Evolutionary conservation across 2,113 vertebrate genomes (phyloP), one percentile per base, ranked within the genome.

Genomic region (Bucco capensis): DNA sequence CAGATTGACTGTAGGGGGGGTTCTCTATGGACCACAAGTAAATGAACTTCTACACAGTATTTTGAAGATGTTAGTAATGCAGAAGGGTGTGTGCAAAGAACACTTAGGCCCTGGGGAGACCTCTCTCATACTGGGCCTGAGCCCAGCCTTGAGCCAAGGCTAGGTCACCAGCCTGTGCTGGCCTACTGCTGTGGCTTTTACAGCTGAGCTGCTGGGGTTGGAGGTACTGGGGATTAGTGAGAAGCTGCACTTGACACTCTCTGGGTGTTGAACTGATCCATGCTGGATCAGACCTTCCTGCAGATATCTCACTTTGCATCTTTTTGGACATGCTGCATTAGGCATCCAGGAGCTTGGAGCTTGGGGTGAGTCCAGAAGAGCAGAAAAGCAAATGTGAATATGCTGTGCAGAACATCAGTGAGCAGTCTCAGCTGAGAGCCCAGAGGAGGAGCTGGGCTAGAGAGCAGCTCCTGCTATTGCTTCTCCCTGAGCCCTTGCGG

Each of bases 401-500:
- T 69, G 40, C 8, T n/a, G n/a, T 38, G 53, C 13, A 35, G 44
- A 66, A 30, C 49, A 31, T 47, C 42, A 9, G 10, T 11, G n/a
- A 66, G 56, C 0, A 1, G 61, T 51, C 30, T 24, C 27, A 5
- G 23, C 5, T 1, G 33, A n/a, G 21, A 9, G 24, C 47, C 42
- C 22, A 2, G 56, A n/a, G 62, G 42, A 58, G 40, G 18, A 4
- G 37, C 23, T 12, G 66, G 24, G 18, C 30, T 73, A 42, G 54
- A 37, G 46, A 6, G 27, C 17, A 33, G 58, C 38, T 86, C 66
- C 46, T 51, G 40, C 35, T 44, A 7, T 42, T 1, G 25, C 56
- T 3, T 2, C 23, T 65, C n/a, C 28, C 19, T 1, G 1, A 27
- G 19, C 14, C 19, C 17, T 17, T 0, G 0, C 15, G 30, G 30